These are phyloP conservation scores for Orbicella faveolata DNA, from an alignment of 64 coral and sea anemone species.

Conservation along the genomic window DNA sequence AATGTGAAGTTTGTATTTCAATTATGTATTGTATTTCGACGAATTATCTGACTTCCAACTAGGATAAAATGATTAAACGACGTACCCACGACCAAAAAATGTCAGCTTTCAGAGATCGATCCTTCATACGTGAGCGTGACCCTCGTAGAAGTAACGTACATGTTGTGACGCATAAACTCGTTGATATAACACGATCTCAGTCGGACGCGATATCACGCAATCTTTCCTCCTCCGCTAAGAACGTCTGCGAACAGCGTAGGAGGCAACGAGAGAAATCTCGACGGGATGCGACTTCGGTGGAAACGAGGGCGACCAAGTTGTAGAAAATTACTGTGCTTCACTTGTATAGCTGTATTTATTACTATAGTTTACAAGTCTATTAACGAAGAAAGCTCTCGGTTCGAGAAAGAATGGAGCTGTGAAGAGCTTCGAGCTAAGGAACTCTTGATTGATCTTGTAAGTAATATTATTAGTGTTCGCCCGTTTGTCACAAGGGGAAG, in stretches of 20 bases:
- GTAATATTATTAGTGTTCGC: background rate
- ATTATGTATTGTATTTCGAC: background rate
- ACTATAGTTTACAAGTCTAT: background rate
- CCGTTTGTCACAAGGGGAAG: too few species aligned
- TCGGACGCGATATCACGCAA: too few species aligned
- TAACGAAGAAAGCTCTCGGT: background rate
- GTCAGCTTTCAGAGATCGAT: background rate
- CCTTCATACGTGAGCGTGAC: background rate
- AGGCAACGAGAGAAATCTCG: background rate
- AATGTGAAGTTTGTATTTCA: background rate
- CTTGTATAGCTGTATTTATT: background rate
- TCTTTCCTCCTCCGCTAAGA: too few species aligned
- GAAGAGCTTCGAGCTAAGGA: constrained; percentile 10
- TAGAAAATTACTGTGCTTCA: constrained; percentile 9
- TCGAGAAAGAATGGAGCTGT: constrained; percentile 10
- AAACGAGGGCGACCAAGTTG: background rate
- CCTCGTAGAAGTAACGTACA: background rate
- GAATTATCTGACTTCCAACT: background rate
- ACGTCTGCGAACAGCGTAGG: too few species aligned
- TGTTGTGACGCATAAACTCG: background rate
- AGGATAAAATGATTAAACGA: background rate
- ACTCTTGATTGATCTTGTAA: constrained; percentile 6
- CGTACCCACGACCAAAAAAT: background rate
- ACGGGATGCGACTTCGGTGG: background rate
- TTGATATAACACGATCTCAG: too few species aligned